These are phyloP conservation scores for Sparus aurata DNA, from an alignment of 2,797 vertebrate genomes.

Conservation along the genomic window DNA sequence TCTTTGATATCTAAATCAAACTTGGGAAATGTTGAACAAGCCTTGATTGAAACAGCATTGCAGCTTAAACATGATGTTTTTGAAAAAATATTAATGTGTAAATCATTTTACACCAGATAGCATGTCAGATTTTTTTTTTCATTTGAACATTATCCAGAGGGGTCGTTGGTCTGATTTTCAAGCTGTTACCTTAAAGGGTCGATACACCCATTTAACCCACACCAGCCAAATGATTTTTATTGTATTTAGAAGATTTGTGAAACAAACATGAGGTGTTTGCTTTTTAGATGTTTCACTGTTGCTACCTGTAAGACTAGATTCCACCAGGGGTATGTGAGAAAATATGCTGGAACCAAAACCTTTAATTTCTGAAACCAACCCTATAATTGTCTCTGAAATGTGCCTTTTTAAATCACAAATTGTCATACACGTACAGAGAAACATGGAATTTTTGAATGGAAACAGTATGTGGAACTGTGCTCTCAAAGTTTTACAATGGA, in stretches of 20 bases:
- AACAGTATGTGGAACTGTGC: slow-evolving; percentile 8
- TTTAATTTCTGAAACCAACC: slow-evolving; percentile 20
- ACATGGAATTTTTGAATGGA: not conserved
- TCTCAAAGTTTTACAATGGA: slow-evolving; percentile 10
- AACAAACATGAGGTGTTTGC: not conserved
- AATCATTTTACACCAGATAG: not conserved
- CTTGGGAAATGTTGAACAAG: slow-evolving; percentile 30
- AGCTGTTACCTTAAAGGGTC: slow-evolving; percentile 10
- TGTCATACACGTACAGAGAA: not conserved
- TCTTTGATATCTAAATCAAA: slow-evolving; percentile 1
- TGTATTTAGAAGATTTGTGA: slow-evolving; percentile 6
- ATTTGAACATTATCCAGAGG: not conserved
- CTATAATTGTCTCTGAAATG: slow-evolving; percentile 14
- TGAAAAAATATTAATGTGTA: not conserved
- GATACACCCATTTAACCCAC: not conserved
- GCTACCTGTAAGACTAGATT: too few relatives aligned
- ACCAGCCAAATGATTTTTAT: not conserved
- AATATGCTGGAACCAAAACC: not conserved
- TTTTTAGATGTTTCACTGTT: not conserved
- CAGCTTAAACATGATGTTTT: not conserved
- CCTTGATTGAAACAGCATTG: slow-evolving; percentile 4
- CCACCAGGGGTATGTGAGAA: not conserved
- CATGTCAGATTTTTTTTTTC: slow-evolving; percentile 10
- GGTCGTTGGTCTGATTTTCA: not conserved
- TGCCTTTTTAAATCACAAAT: slow-evolving; percentile 23